Conservation (phyloP, 2,113 vertebrate genomes). For the Centrocercus urophasianus region DNA sequence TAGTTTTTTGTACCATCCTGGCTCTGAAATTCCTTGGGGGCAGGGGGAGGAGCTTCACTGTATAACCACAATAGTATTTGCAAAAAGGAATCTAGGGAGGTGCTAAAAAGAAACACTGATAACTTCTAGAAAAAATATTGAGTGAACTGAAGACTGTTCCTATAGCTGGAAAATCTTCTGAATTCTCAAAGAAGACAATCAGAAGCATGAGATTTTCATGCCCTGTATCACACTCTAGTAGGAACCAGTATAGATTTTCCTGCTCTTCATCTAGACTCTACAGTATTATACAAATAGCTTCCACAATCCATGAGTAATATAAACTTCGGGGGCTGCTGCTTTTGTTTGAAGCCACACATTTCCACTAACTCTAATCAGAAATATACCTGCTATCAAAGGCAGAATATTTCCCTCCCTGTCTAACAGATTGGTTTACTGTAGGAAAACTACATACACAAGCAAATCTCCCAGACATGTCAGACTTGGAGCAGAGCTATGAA, state of each 20-base stretch:
- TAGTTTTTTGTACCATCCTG: background rate
- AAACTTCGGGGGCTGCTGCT: background rate
- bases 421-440: slow-evolving; percentile 48
- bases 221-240: background rate
- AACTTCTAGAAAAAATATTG: background rate
- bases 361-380: slow-evolving; percentile 18
- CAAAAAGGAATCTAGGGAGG: background rate
- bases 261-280: background rate
- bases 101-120: background rate
- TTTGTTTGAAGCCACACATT: slow-evolving; percentile 32
- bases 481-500: slow-evolving; percentile 54
- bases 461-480: slow-evolving; percentile 45
- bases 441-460: slow-evolving; percentile 37
- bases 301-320: background rate
- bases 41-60: background rate
- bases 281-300: background rate
- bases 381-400: background rate
- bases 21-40: background rate
- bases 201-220: background rate
- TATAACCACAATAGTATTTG: background rate
- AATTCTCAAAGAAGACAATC: background rate
- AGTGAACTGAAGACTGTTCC: background rate
- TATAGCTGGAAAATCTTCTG: background rate
- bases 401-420: slow-evolving; percentile 31
- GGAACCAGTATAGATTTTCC: background rate